Conservation (phyloP, 2,113 vertebrate genomes). For the Pan troglodytes region DNA sequence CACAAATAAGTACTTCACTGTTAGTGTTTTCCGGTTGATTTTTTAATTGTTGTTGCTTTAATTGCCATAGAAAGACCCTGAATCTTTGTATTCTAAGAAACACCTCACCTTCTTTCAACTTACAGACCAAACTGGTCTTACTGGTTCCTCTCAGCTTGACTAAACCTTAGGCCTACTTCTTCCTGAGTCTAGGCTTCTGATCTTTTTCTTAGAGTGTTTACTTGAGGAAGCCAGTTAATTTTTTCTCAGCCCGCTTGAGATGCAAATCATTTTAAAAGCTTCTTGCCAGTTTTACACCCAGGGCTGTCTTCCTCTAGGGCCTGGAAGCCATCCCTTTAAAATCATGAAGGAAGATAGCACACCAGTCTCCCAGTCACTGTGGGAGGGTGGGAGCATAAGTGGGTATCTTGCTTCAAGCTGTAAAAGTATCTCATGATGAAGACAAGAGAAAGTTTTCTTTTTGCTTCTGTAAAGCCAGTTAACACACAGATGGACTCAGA, state of each 20-base stretch:
- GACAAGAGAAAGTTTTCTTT: neutral
- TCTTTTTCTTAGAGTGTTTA: neutral
- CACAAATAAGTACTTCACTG: neutral
- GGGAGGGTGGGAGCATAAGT: neutral
- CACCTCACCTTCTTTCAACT: neutral
- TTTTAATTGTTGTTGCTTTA: neutral
- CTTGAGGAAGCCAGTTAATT: neutral
- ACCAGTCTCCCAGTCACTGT: neutral
- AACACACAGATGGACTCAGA: neutral
- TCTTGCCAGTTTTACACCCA: neutral
- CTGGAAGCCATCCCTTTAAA: neutral
- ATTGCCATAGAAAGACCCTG: neutral
- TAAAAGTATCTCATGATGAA: neutral
- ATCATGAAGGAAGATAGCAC: neutral
- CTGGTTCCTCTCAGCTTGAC: neutral
- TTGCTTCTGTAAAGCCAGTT: neutral
- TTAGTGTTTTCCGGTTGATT: neutral
- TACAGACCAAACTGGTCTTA: neutral
- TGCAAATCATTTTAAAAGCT: neutral
- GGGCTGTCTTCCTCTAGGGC: neutral
- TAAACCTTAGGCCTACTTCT: neutral
- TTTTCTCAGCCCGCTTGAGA: neutral
- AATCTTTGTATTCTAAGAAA: neutral
- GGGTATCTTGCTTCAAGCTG: neutral
- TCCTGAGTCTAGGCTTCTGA: neutral